A percentile compares a stretch with the other conserved stretches of the same genome.
phyloP scores from a whole-genome alignment of 2,888 invertebrate species.

The Lypha dubia region DNA sequence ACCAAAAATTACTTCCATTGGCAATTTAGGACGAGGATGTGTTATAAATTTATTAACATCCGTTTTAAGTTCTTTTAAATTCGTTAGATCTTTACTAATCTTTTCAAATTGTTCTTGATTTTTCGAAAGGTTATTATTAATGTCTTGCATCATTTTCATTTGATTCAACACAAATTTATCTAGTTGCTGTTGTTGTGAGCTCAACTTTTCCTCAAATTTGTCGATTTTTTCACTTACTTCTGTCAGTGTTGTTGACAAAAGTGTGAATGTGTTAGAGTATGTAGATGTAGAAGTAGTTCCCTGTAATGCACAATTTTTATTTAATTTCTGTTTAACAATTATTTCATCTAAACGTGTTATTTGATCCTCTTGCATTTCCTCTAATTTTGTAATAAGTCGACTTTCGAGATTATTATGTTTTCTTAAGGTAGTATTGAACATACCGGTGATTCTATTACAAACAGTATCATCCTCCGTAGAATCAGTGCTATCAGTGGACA shows the following conservation, averaged over 20 bases:
- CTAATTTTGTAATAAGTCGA: slow-evolving; percentile 46
- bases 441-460: slow-evolving; percentile 21
- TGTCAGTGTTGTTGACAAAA: slow-evolving; percentile 7
- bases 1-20: slow-evolving; percentile 57
- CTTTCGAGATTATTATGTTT: slow-evolving; percentile 52
- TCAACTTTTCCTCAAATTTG: slow-evolving; percentile 30
- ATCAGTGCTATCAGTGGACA: neutral
- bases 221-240: slow-evolving; percentile 48
- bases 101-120: slow-evolving; percentile 46
- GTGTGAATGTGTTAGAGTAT: too few species aligned
- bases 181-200: slow-evolving; percentile 16
- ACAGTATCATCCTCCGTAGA: neutral
- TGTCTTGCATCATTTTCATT: slow-evolving; percentile 27
- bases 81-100: slow-evolving; percentile 24
- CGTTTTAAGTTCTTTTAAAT: slow-evolving; percentile 10
- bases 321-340: slow-evolving; percentile 16
- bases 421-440: slow-evolving; percentile 46
- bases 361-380: slow-evolving; percentile 50
- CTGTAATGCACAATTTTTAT: slow-evolving; percentile 30
- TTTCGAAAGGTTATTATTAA: slow-evolving; percentile 36
- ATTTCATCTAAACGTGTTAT: slow-evolving; percentile 46
- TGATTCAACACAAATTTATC: slow-evolving; percentile 16
- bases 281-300: neutral
- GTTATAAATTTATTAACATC: neutral
- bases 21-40: slow-evolving; percentile 16